Evolutionary conservation across 2,113 vertebrate genomes (phyloP).

Genomic region (Tyrannus savana): DNA sequence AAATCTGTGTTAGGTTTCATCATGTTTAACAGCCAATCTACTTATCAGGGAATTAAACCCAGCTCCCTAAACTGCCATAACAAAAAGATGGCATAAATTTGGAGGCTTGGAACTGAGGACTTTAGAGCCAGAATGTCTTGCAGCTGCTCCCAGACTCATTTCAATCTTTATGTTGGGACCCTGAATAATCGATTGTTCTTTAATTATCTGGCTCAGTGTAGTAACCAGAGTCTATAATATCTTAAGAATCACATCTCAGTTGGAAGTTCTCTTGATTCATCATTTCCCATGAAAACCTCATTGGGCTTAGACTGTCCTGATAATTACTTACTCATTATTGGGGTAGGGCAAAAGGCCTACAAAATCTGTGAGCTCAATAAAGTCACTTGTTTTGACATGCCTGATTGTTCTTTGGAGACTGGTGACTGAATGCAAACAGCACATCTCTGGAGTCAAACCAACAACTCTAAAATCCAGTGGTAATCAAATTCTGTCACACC

Average conservation of each 20-base stretch:
- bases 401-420: not conserved
- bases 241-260: not conserved
- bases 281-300: not conserved
- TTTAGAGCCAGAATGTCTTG: not conserved
- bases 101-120: not conserved
- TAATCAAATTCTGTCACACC: not conserved
- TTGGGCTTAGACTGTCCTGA: not conserved
- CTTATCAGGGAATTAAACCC: not conserved
- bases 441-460: not conserved
- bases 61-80: not conserved
- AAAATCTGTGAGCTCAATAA: not conserved
- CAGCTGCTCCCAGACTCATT: not conserved
- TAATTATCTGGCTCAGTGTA: not conserved
- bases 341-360: not conserved
- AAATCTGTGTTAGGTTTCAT: not conserved
- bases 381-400: not conserved
- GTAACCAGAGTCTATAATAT: not conserved
- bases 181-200: not conserved
- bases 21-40: not conserved
- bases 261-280: conserved; percentile 9
- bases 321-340: not conserved
- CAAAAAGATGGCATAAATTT: not conserved
- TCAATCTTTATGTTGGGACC: not conserved
- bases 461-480: not conserved
- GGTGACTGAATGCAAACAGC: not conserved